These are phyloP conservation scores for Trissonchulus sp. DNA, from an alignment of 2,888 invertebrate genomes.

Conservation along the genomic window DNA sequence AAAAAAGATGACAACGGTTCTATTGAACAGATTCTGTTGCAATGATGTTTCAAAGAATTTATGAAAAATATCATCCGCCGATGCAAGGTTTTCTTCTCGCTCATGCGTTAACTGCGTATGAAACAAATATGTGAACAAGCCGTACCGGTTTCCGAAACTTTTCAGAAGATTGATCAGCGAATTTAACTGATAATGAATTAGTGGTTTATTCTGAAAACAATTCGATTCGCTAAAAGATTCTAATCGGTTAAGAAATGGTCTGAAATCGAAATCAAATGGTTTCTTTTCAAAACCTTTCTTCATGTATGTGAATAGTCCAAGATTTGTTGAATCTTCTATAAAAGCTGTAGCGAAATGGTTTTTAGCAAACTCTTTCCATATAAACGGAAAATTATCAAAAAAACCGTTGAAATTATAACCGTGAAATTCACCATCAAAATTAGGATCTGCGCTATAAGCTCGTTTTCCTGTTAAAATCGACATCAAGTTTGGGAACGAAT, in stretches of 20 bases:
- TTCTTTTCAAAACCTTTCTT: neutral
- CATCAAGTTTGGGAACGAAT: neutral
- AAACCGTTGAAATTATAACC: neutral
- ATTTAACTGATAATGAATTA: neutral
- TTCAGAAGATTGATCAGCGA: neutral
- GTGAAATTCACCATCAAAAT: neutral
- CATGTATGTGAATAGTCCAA: neutral
- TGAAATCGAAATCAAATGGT: neutral
- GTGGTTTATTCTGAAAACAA: neutral
- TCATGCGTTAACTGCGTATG: neutral
- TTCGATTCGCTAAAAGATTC: neutral
- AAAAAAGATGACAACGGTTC: neutral
- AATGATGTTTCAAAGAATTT: neutral
- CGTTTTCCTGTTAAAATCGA: neutral
- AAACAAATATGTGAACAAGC: neutral
- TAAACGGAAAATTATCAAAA: neutral
- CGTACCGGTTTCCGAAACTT: neutral
- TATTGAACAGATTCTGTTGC: neutral
- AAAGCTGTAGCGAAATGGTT: neutral
- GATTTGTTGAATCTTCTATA: neutral
- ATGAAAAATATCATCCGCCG: neutral
- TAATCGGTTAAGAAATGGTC: neutral
- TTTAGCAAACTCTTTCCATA: neutral
- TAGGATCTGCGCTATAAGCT: neutral
- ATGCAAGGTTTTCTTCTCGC: neutral